These are phyloP conservation scores for Arenaria interpres DNA, from an alignment of 2,113 vertebrate species.

Conservation along the genomic window DNA sequence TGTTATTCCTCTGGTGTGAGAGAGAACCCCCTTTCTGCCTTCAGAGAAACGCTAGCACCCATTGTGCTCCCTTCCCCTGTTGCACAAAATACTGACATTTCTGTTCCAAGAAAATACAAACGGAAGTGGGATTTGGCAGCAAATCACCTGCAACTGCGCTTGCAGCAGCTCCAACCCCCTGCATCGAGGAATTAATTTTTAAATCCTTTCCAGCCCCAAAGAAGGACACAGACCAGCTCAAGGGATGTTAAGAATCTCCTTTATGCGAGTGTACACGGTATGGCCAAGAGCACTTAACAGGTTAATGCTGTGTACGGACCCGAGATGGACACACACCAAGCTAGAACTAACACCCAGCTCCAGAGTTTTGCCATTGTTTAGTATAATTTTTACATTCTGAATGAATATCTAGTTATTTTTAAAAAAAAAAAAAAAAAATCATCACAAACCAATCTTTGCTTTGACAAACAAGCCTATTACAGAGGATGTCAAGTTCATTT, in stretches of 20 bases:
- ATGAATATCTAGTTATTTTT: constrained; percentile 26
- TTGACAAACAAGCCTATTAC: constrained; percentile 36
- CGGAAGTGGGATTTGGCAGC: not conserved
- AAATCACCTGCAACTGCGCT: rapidly evolving
- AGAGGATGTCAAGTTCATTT: constrained; percentile 28
- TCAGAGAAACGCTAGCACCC: not conserved
- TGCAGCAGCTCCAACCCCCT: not conserved
- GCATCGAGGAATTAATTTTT: rapidly evolving
- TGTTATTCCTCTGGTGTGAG: not conserved
- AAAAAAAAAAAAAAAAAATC: constrained; percentile 15
- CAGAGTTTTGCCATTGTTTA: not conserved
- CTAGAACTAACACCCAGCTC: constrained; percentile 16
- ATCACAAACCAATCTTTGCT: constrained; percentile 8
- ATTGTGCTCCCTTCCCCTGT: not conserved
- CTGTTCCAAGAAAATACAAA: not conserved
- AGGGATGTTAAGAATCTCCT: constrained; percentile 42
- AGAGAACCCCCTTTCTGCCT: rapidly evolving
- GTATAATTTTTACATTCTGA: constrained; percentile 55
- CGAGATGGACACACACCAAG: constrained; percentile 12
- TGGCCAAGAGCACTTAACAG: constrained; percentile 58
- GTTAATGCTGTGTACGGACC: constrained; percentile 6
- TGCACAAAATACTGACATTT: not conserved
- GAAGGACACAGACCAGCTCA: not conserved
- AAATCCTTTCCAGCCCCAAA: not conserved
- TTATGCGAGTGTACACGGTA: constrained; percentile 34